Base-by-base conservation (phyloP, 2,113 vertebrate genomes). In the Narcine bancroftii region DNA sequence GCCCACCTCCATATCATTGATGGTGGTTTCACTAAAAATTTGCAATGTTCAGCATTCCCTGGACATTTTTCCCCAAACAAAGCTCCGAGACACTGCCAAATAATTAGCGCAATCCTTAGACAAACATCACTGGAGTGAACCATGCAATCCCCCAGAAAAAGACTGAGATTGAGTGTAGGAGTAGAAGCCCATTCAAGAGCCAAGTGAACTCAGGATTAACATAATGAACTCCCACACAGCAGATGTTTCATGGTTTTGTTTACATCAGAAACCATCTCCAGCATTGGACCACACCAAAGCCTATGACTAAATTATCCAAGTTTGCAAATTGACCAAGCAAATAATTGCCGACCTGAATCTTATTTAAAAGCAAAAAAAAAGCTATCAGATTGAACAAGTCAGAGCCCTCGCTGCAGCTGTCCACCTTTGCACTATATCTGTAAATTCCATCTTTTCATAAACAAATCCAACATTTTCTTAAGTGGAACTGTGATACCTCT, bases 171-270 rank as follows among this genome's bases (percentile, higher is more conserved):
- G 89, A 91, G 65, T 91, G 89, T 91, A 69, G 89, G 89, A 91
- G 89, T 69, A 87, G 89, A 60, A 91, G 42, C 26, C 65, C 65
- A 91, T 47, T 91, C 11, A 19, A 60, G 53, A 71, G 89, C 65
- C 42, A 66, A 91, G 65, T 91, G 29, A 91, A 45, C 42, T 66
- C 89, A 66, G 65, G 24, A 91, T 91, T 69, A 91, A 24, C 87
- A 91, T 91, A 91, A 91, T 66, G 89, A 91, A 91, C 89, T 69
- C 89, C 89, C 89, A 69, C 89, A 66, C 89, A 91, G 42, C 89
- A 91, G 89, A 91, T 91, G 89, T 91, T 87, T 13, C 15, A n/a
- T 87, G 81, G 53, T 56, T 69, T 47, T 66, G 36, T 47, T 91
- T 69, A 91, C 47, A 69, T 69, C 63, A 42, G 63, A 65, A 91